Evolutionary conservation across 2,113 vertebrate genomes (phyloP), one percentile per base, ranked within the genome.

Genomic region (Morone saxatilis): DNA sequence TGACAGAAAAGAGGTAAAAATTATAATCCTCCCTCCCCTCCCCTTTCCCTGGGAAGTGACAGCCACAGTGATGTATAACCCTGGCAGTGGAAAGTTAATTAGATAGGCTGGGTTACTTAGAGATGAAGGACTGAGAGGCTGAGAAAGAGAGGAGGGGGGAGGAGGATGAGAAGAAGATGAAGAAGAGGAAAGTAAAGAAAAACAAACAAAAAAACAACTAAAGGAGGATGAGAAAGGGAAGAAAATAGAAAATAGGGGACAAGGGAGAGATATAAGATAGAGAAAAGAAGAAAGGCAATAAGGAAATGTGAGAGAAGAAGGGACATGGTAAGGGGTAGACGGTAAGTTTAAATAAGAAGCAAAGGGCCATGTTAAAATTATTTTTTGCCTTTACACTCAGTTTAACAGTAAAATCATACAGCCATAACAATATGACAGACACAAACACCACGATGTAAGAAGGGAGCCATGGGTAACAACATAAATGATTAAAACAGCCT

Each of bases 61-160:
- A 93, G 91, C 85, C 89, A 85, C 85, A 81, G 84, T 95, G 94
- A 95, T 95, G 90, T 94, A 95, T 94, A 93, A 93, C 93, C 92
- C 83, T 59, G 81, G 83, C 86, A 91, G 84, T 89, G 86, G 86
- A 91, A 94, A 95, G 94, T 95, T 95, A 95, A 96, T 95, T 94
- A 95, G 94, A 95, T 90, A 92, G 88, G 90, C 91, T 80, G 92
- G 78, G 91, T 90, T 92, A 94, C 92, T 91, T 88, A 92, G 76
- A 90, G 78, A 92, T 92, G 88, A 88, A 86, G 86, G 83, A 88
- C 88, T 86, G 76, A 76, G 56, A 76, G 85, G 85, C 76, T 77
- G 66, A 84, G 72, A 47, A 45, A 48, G 19, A 67, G 65, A 45
- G 57, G 57, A 69, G 66, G 62, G 62, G 56, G 51, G 50, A 63